Evolutionary conservation across 2,797 vertebrate species (phyloP).

Genomic region (Danio albolineatus): DNA sequence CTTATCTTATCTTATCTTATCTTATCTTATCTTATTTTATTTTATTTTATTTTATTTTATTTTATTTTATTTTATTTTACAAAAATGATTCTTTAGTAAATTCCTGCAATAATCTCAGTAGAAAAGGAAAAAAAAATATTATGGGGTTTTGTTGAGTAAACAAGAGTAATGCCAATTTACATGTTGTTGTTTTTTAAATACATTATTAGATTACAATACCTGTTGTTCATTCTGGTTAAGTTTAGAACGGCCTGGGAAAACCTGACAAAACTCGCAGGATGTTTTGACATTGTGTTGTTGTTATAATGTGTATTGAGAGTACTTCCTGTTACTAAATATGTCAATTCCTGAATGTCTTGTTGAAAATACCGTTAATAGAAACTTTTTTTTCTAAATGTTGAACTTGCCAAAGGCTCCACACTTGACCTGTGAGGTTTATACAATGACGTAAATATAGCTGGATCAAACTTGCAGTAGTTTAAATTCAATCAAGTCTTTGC

Average conservation of each 20-base stretch:
- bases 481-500: constrained; percentile 34
- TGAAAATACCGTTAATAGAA: constrained; percentile 6
- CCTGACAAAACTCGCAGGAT: not conserved
- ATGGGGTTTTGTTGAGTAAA: not conserved
- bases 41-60: too few relatives aligned
- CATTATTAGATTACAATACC: not conserved
- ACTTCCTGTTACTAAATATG: constrained; percentile 16
- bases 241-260: not conserved
- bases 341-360: constrained; percentile 13
- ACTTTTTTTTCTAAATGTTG: not conserved
- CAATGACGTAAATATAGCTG: constrained; percentile 47
- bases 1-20: too few relatives aligned
- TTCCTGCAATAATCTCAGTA: not conserved
- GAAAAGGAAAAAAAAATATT: not conserved
- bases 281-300: not conserved
- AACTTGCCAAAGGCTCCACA: not conserved
- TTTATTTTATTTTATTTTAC: too few relatives aligned
- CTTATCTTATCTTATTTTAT: too few relatives aligned
- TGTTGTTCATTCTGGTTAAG: not conserved
- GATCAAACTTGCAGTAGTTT: constrained; percentile 9
- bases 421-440: constrained; percentile 34
- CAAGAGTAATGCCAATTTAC: not conserved
- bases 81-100: too few relatives aligned
- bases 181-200: not conserved
- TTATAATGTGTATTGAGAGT: not conserved